phyloP scores from a whole-genome alignment of 2,797 vertebrate species.

The Coracias cyanogaster region DNA sequence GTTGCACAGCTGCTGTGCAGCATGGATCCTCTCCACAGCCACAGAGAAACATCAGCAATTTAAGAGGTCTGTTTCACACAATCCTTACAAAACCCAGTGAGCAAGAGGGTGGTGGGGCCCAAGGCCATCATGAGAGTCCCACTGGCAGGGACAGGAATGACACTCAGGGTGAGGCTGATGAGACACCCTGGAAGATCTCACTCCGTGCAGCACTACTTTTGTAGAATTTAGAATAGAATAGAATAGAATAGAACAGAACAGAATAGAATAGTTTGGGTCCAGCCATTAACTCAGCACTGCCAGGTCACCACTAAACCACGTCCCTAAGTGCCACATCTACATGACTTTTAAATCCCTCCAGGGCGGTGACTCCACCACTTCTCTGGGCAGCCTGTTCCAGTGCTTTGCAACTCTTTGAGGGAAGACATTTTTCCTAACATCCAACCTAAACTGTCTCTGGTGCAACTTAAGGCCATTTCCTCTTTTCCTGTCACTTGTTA shows the following conservation, averaged over 20 bases:
- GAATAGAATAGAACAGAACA: neutral
- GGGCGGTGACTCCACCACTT: neutral
- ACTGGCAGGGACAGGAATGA: neutral
- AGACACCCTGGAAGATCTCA: neutral
- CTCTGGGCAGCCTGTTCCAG: neutral
- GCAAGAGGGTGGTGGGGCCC: accelerated
- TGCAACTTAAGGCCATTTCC: no score
- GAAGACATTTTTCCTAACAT: neutral
- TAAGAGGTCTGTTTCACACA: neutral
- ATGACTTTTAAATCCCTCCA: neutral
- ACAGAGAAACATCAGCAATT: accelerated
- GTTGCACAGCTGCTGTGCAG: accelerated
- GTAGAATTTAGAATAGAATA: neutral
- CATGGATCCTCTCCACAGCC: accelerated
- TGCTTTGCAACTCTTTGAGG: no score
- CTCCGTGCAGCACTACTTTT: neutral
- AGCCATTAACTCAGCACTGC: neutral
- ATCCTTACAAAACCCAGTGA: neutral
- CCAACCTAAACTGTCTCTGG: no score
- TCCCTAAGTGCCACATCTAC: neutral
- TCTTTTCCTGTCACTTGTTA: neutral
- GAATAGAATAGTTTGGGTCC: neutral
- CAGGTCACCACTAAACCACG: neutral
- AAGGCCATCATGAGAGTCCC: accelerated
- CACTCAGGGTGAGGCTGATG: neutral